A percentile compares a stretch with the other conserved stretches of the same genome.
phyloP scores from a whole-genome alignment of 1,140 invertebrate species.

The Drosophila saltans region DNA sequence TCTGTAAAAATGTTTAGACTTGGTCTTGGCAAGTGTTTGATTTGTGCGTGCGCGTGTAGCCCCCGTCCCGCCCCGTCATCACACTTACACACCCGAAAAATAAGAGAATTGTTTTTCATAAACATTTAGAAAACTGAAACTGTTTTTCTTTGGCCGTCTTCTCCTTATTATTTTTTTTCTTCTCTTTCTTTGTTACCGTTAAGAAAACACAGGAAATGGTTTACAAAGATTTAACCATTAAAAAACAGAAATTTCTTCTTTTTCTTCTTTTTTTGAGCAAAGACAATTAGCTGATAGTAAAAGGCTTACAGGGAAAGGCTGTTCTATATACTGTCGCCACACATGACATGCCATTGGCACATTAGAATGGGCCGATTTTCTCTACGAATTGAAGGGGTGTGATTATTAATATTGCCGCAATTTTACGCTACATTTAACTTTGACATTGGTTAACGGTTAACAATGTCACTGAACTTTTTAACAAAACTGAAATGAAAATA shows the following conservation, averaged over 20 bases:
- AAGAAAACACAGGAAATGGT: slow-evolving; percentile 69
- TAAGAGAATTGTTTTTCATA: slow-evolving; percentile 65
- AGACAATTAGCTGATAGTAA: slow-evolving; percentile 62
- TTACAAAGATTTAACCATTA: slow-evolving; percentile 48
- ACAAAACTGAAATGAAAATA: not conserved
- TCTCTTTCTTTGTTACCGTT: slow-evolving; percentile 16
- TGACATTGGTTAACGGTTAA: slow-evolving; percentile 21
- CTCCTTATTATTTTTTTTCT: not conserved
- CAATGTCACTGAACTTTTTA: slow-evolving; percentile 44
- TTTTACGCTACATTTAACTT: slow-evolving; percentile 74
- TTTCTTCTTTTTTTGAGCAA: slow-evolving; percentile 34
- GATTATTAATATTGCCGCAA: slow-evolving; percentile 63
- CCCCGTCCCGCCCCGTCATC: not conserved
- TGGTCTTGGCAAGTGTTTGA: slow-evolving; percentile 68
- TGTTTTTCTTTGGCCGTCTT: slow-evolving; percentile 40
- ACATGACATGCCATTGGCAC: slow-evolving; percentile 73
- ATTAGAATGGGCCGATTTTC: slow-evolving; percentile 45
- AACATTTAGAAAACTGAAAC: slow-evolving; percentile 57
- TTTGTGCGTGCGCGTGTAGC: slow-evolving; percentile 49
- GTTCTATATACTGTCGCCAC: slow-evolving; percentile 39
- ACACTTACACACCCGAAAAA: slow-evolving; percentile 13
- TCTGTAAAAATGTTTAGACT: slow-evolving; percentile 81
- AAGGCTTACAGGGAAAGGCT: slow-evolving; percentile 8
- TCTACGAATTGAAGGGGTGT: slow-evolving; percentile 15
- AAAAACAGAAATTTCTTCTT: no score